A percentile compares a stretch with the other conserved stretches of the same genome.
Evolutionary conservation across 1,140 invertebrate species (phyloP).

Genomic region (Pristionchus pacificus): DNA sequence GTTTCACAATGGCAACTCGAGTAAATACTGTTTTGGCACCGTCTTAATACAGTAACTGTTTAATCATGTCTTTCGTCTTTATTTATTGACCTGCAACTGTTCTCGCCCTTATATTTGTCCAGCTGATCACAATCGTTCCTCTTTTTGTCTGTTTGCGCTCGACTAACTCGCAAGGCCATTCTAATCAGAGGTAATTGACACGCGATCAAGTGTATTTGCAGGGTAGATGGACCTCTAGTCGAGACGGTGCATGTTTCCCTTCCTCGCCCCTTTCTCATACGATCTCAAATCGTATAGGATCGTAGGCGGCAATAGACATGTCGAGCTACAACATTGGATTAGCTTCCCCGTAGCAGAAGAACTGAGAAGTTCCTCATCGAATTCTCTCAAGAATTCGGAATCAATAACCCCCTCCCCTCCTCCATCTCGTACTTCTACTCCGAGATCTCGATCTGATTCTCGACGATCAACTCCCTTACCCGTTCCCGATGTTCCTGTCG

Average conservation of each 20-base stretch:
- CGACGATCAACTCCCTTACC: constrained; percentile 17
- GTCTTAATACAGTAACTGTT: too few species aligned
- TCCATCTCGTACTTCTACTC: not conserved
- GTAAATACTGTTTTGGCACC: too few species aligned
- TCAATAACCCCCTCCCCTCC: not conserved
- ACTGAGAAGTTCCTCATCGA: not conserved
- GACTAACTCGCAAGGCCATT: too few species aligned
- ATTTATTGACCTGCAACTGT: too few species aligned
- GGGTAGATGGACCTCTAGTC: not conserved
- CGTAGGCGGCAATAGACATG: not conserved
- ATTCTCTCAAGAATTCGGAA: not conserved
- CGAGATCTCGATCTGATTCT: not conserved
- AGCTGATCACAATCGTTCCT: too few species aligned
- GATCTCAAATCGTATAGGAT: not conserved
- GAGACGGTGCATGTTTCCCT: not conserved
- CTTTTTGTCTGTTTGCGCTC: too few species aligned
- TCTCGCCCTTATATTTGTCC: too few species aligned
- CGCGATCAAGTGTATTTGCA: too few species aligned
- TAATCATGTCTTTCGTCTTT: too few species aligned
- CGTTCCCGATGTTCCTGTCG: constrained; percentile 14
- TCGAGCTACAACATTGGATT: not conserved
- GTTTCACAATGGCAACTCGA: too few species aligned
- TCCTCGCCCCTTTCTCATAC: not conserved
- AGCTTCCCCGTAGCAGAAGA: not conserved
- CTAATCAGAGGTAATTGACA: too few species aligned